These are phyloP conservation scores for Meda fulgida DNA, from an alignment of 2,797 vertebrate species.

Conservation along the genomic window DNA sequence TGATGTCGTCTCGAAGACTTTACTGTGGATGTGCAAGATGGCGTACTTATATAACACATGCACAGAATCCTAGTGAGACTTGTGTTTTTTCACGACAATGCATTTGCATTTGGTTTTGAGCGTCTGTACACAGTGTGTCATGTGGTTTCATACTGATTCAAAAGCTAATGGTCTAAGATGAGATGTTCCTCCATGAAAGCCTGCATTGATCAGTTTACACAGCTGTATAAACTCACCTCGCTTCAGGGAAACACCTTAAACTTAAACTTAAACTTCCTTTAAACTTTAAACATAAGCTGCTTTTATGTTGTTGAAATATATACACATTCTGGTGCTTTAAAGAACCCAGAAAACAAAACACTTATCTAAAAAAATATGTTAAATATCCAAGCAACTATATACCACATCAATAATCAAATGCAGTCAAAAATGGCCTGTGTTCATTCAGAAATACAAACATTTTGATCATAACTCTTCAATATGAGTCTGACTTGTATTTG, in stretches of 20 bases:
- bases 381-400: neutral
- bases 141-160: neutral
- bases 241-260: neutral
- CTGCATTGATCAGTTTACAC: conserved; percentile 36
- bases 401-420: neutral
- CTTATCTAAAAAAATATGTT: neutral
- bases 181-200: conserved; percentile 14
- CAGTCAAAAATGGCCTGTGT: neutral
- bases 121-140: neutral
- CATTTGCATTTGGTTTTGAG: neutral
- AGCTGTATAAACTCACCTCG: neutral
- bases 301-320: neutral
- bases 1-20: conserved; percentile 24
- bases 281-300: neutral
- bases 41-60: neutral
- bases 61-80: neutral
- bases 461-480: neutral
- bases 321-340: neutral
- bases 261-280: neutral
- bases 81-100: neutral
- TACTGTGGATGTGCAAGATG: neutral
- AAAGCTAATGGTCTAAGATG: neutral
- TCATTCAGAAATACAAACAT: neutral
- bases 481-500: neutral
- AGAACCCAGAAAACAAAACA: neutral